phyloP scores from a whole-genome alignment of 2,113 vertebrate genomes.

The Phalacrocorax brasilianus region DNA sequence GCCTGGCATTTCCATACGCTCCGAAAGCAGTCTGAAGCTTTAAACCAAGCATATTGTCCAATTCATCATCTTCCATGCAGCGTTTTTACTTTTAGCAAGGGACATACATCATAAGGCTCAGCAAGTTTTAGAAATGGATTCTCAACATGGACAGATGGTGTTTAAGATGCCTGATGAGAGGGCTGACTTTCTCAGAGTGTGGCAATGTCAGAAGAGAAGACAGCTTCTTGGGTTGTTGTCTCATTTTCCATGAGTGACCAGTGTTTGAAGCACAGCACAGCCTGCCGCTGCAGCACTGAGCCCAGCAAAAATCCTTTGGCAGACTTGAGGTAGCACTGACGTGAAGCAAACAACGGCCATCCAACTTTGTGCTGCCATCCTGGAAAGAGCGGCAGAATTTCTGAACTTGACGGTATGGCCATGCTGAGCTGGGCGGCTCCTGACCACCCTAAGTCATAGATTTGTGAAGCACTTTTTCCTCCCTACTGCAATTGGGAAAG shows the following conservation, averaged over 20 bases:
- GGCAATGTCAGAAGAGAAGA: conserved; percentile 33
- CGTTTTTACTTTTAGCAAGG: conserved; percentile 43
- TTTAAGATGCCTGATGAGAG: conserved; percentile 17
- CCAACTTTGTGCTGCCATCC: neutral
- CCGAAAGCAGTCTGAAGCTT: neutral
- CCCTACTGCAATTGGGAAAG: neutral
- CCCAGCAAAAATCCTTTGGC: neutral
- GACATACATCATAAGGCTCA: conserved; percentile 28
- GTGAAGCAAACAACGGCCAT: neutral
- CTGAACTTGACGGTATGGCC: neutral
- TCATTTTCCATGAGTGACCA: neutral
- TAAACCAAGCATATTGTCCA: conserved; percentile 26
- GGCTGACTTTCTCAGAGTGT: conserved; percentile 21
- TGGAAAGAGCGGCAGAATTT: neutral
- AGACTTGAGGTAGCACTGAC: neutral
- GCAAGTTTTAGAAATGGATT: neutral
- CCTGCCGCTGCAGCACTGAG: neutral
- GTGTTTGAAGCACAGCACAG: neutral
- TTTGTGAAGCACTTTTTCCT: neutral
- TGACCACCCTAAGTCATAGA: neutral
- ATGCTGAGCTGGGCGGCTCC: neutral
- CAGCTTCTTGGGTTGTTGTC: neutral
- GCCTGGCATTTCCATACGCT: neutral
- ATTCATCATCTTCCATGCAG: conserved; percentile 35
- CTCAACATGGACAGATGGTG: conserved; percentile 38